These are phyloP conservation scores for Budorcas taxicolor DNA, from an alignment of 2,113 vertebrate species.

Conservation along the genomic window DNA sequence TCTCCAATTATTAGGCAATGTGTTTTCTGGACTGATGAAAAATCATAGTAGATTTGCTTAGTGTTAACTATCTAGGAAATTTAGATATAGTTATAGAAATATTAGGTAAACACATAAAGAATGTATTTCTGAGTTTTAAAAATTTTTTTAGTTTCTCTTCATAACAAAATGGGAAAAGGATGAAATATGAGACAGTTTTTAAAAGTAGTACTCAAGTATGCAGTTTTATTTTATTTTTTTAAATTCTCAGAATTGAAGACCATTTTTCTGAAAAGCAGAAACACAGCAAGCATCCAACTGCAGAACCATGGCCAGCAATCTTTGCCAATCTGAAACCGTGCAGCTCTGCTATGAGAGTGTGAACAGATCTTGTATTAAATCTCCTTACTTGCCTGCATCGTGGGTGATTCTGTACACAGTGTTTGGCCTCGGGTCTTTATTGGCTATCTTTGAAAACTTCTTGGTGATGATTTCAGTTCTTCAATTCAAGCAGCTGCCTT, in stretches of 20 bases:
- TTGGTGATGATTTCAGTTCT: constrained; percentile 25
- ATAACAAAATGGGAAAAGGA: neutral
- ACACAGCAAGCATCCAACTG: neutral
- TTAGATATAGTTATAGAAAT: neutral
- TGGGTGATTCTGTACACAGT: neutral
- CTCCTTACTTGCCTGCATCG: neutral
- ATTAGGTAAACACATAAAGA: no score
- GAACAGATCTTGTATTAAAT: constrained; percentile 40
- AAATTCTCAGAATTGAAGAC: neutral
- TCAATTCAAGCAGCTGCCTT: constrained; percentile 80
- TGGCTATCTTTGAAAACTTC: constrained; percentile 41
- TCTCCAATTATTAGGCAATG: neutral
- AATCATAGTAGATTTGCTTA: neutral
- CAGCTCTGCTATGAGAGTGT: constrained; percentile 38
- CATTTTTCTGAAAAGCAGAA: neutral
- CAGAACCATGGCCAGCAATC: neutral
- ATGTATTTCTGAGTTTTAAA: neutral
- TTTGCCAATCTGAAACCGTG: neutral
- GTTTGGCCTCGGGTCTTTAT: neutral
- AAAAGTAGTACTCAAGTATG: neutral
- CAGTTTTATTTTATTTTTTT: neutral
- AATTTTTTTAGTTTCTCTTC: neutral
- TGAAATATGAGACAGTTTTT: neutral
- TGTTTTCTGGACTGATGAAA: neutral
- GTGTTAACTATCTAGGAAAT: neutral